phyloP scores from a whole-genome alignment of 2,113 vertebrate species.

The Hemichromis elongatus region DNA sequence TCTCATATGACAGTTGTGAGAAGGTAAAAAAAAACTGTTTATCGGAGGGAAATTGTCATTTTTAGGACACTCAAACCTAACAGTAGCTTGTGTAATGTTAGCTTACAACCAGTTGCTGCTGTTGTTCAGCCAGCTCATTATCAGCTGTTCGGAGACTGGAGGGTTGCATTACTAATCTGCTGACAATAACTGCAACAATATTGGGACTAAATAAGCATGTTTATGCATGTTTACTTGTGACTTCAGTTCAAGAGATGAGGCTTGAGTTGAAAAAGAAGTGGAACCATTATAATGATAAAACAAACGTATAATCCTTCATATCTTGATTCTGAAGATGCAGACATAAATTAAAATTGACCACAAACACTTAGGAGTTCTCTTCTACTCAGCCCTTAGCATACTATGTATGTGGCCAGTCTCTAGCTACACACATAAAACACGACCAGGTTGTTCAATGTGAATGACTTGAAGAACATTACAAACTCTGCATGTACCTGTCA shows the following conservation, averaged over 20 bases:
- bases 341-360: background rate
- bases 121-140: background rate
- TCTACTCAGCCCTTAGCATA: background rate
- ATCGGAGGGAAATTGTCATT: background rate
- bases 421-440: background rate
- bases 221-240: background rate
- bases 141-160: background rate
- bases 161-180: background rate
- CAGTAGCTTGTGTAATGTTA: background rate
- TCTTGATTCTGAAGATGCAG: background rate
- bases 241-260: background rate
- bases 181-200: background rate
- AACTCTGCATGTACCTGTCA: slow-evolving; percentile 20
- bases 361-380: background rate
- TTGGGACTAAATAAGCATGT: background rate
- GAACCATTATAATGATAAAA: background rate
- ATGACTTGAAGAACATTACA: background rate
- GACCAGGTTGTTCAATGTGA: background rate
- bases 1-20: background rate
- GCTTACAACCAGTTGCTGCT: background rate
- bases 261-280: background rate
- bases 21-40: background rate
- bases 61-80: background rate
- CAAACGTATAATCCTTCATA: background rate
- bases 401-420: background rate